Evolutionary conservation across 1,140 invertebrate species (phyloP).

Genomic region (Tetramorium simillimum): DNA sequence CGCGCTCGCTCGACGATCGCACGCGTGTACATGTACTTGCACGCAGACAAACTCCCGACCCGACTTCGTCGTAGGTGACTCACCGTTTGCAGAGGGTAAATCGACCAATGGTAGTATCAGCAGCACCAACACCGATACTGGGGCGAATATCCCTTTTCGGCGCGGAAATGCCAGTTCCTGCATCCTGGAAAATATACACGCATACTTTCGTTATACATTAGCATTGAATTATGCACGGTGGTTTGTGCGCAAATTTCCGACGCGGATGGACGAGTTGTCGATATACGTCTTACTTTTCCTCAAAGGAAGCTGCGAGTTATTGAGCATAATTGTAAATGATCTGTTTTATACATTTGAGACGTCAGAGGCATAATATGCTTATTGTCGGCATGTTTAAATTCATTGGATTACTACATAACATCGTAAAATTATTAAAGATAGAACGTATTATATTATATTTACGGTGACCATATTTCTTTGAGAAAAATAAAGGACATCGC

Average conservation of each 20-base stretch:
- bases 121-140: constrained; percentile 76
- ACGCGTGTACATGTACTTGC: not conserved
- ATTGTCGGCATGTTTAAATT: not conserved
- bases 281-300: not conserved
- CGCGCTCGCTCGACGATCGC: not conserved
- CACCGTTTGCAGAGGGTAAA: constrained; percentile 81
- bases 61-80: constrained; percentile 71
- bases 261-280: not conserved
- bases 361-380: not conserved
- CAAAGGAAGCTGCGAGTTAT: not conserved
- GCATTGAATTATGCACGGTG: not conserved
- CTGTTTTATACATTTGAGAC: not conserved
- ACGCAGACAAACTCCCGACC: not conserved
- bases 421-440: not conserved
- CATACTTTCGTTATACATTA: constrained; percentile 50
- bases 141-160: constrained; percentile 78
- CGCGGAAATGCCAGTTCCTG: constrained; percentile 75
- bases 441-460: not conserved
- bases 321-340: constrained; percentile 4
- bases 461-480: too few species aligned
- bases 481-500: too few species aligned
- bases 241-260: not conserved
- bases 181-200: constrained; percentile 82
- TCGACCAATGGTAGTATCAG: constrained; percentile 74
- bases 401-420: not conserved